phyloP scores from a whole-genome alignment of 2,797 vertebrate species.

The Philypnodon macrostomus region DNA sequence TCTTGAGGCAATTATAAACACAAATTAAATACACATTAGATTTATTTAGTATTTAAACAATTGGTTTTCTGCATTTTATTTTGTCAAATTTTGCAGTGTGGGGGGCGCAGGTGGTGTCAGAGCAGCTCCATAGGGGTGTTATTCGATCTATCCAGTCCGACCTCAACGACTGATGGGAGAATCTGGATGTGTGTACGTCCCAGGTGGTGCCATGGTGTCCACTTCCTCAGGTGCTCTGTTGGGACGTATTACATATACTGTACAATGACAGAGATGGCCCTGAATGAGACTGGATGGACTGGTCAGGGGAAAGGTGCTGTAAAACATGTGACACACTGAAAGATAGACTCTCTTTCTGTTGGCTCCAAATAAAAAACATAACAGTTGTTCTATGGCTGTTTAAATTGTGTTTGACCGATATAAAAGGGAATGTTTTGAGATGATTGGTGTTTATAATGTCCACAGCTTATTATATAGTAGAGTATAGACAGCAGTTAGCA shows the following conservation, averaged over 20 bases:
- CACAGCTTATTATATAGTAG: no score
- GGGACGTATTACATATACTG: constrained; percentile 75
- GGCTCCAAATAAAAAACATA: constrained; percentile 22
- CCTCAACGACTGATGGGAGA: constrained; percentile 57
- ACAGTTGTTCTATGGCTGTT: not conserved
- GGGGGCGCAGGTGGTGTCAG: constrained; percentile 70
- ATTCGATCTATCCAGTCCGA: constrained; percentile 69
- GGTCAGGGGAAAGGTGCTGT: constrained; percentile 55
- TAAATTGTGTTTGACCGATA: no score
- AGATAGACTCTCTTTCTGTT: constrained; percentile 45
- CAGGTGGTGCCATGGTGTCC: constrained; percentile 65
- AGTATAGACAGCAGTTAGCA: no score
- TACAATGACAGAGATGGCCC: constrained; percentile 69
- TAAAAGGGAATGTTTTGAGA: no score
- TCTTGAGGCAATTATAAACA: no score
- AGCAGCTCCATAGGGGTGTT: constrained; percentile 75
- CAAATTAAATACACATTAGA: no score
- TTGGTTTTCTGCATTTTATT: no score
- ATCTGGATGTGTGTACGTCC: constrained; percentile 48
- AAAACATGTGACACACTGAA: constrained; percentile 63
- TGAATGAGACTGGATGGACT: constrained; percentile 63
- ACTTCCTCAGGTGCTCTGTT: constrained; percentile 70
- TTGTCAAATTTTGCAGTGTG: no score
- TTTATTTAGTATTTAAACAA: no score
- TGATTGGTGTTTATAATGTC: no score